Base-by-base conservation (phyloP, 2,888 invertebrate species). In the Lithophane ornitopus region DNA sequence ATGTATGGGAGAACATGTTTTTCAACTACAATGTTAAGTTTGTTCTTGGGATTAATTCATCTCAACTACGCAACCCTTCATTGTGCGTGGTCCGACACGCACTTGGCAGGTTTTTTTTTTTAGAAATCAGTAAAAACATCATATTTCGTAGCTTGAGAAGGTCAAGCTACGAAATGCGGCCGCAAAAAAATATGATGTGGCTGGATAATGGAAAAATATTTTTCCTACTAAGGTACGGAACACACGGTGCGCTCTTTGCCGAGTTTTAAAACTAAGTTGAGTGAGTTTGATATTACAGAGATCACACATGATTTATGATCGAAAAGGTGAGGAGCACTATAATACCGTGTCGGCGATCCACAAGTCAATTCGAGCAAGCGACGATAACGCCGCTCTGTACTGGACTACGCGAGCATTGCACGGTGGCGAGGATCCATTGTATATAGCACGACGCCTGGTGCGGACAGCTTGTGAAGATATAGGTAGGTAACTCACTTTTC, bases 281-380 rank as follows among this genome's bases (percentile, higher is more conserved):
- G 22, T 26, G 22, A 22, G 22, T 52, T 58, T 63, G 3, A 3
- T 56, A 34, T 80, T 77, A 56, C 93, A 98, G 97, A 97, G 98
- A 87, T 97, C 98, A 0, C 98, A 98, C 91, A 97, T 98, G 92
- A 90, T 98, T 56, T 98, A 98, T 92, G 98, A 98, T 91, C 97
- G 97, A 74, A 97, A 97, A 92, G 98, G 98, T 14, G 98, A 98
- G 69, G 98, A 98, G 90, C 98, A 98, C 93, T 98, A 98, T 93
- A 98, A 98, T 91, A 97, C 97, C 58, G 97, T 98, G 87, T 98
- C 98, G 2, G 98, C 98, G 0, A 94, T 98, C 85, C 98, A 98
- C 89, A 98, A 98, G 93, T 98, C 98, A 0, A 97, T 98, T 70
- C 97, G 98, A 85, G 98, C 98, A 0, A 97, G 98, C 28, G 98